Percentiles rank a stretch among this genome's conserved stretches.
phyloP scores from a whole-genome alignment of 2,113 vertebrate genomes.

The Ailurus styani region DNA sequence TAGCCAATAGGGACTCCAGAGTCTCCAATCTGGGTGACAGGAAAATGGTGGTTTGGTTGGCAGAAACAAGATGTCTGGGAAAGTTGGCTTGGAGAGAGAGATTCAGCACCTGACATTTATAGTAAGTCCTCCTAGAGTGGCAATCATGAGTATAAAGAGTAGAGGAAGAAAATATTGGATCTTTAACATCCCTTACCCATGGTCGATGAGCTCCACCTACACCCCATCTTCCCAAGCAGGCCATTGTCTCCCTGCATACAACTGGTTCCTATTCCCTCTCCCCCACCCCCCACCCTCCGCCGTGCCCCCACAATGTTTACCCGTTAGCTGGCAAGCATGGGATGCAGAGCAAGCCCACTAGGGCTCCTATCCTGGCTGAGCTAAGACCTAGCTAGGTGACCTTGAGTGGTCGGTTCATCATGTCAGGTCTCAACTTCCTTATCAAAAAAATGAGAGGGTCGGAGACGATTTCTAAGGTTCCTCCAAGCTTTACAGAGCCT shows the following conservation, averaged over 20 bases:
- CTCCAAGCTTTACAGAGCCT: not conserved
- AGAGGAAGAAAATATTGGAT: not conserved
- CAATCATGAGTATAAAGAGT: not conserved
- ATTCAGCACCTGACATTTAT: not conserved
- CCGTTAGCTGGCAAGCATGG: not conserved
- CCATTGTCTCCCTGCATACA: not conserved
- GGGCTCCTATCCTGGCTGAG: not conserved
- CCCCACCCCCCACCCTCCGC: too few relatives aligned
- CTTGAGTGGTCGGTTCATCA: not conserved
- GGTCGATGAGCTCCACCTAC: not conserved
- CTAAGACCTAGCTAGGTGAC: not conserved
- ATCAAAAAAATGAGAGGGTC: not conserved
- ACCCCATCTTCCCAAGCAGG: not conserved
- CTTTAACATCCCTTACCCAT: not conserved
- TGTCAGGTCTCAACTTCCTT: not conserved
- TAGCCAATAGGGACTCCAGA: not conserved
- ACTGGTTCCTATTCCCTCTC: not conserved
- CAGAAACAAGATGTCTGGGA: not conserved
- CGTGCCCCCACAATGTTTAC: not conserved
- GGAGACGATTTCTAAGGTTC: not conserved
- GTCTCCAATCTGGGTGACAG: not conserved
- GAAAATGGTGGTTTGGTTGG: not conserved
- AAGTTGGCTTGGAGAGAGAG: not conserved
- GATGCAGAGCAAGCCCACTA: not conserved
- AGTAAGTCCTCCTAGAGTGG: not conserved